These are phyloP conservation scores for Pseudeuparius sepicola DNA, from an alignment of 2,888 invertebrate genomes.

Conservation along the genomic window DNA sequence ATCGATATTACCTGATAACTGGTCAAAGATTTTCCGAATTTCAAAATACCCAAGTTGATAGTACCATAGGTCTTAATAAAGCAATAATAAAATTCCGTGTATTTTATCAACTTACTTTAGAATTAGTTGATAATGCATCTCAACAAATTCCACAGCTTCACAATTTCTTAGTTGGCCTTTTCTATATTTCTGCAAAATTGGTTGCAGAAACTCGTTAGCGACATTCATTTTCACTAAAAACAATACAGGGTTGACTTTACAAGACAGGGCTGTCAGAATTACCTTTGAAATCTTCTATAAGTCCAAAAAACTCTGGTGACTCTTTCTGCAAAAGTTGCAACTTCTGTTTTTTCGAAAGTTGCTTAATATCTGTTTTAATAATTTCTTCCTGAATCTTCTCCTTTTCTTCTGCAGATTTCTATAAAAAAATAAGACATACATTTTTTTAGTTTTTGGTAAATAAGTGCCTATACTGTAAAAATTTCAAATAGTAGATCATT, in stretches of 20 bases:
- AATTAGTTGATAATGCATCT: constrained; percentile 39
- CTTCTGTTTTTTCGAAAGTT: constrained; percentile 66
- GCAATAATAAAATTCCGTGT: too few relatives aligned
- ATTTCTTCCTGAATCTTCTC: constrained; percentile 43
- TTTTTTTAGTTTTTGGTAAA: too few relatives aligned
- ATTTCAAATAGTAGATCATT: too few relatives aligned
- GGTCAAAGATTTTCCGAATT: too few relatives aligned
- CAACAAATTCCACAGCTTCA: constrained; percentile 59
- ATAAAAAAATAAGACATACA: too few relatives aligned
- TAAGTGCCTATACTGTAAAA: too few relatives aligned
- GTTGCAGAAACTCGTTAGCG: constrained; percentile 54
- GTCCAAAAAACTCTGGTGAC: constrained; percentile 74
- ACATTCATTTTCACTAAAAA: constrained; percentile 44
- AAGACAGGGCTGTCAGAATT: constrained; percentile 30
- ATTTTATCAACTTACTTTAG: constrained; percentile 46
- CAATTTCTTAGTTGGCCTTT: constrained; percentile 52
- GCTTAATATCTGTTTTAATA: constrained; percentile 66
- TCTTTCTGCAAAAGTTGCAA: constrained; percentile 69
- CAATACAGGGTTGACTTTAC: too few relatives aligned
- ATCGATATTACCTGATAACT: too few relatives aligned
- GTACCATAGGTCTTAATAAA: too few relatives aligned
- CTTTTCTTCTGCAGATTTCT: constrained; percentile 31
- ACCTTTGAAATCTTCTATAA: constrained; percentile 70
- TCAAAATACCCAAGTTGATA: too few relatives aligned
- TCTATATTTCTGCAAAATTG: constrained; percentile 54